Conservation (phyloP, 2,888 invertebrate genomes). For the Tenthredo scrophulariae region DNA sequence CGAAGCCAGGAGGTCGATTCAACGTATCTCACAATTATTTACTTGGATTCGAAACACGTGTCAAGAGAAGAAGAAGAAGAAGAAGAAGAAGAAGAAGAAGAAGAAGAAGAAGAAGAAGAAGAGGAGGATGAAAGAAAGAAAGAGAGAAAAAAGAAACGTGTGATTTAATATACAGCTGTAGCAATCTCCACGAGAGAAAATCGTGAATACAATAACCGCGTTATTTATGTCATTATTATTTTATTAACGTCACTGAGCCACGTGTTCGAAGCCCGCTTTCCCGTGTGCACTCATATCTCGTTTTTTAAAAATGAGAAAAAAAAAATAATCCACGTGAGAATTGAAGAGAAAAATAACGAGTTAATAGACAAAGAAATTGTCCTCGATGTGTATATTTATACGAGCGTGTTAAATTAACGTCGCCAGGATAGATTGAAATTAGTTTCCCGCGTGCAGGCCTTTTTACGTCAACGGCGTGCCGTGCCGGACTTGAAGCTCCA, state of each 20-base stretch:
- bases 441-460: slow-evolving; percentile 39
- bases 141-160: not conserved
- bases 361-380: not conserved
- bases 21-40: not conserved
- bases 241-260: slow-evolving; percentile 24
- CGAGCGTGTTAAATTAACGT: not conserved
- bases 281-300: not conserved
- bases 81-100: not conserved
- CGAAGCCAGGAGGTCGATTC: not conserved
- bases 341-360: not conserved
- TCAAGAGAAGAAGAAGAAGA: not conserved
- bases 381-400: not conserved
- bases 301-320: not conserved
- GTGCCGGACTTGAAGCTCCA: slow-evolving; percentile 31
- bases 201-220: not conserved
- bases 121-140: not conserved
- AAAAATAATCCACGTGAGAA: not conserved
- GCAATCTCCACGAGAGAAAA: not conserved
- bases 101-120: not conserved
- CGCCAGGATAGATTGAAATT: not conserved
- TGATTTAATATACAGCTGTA: not conserved
- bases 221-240: slow-evolving; percentile 10
- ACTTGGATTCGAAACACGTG: not conserved
- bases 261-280: slow-evolving; percentile 13
- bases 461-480: slow-evolving; percentile 30